Evolutionary conservation across 2,113 vertebrate genomes (phyloP).

Genomic region (Pelmatolapia mariae): DNA sequence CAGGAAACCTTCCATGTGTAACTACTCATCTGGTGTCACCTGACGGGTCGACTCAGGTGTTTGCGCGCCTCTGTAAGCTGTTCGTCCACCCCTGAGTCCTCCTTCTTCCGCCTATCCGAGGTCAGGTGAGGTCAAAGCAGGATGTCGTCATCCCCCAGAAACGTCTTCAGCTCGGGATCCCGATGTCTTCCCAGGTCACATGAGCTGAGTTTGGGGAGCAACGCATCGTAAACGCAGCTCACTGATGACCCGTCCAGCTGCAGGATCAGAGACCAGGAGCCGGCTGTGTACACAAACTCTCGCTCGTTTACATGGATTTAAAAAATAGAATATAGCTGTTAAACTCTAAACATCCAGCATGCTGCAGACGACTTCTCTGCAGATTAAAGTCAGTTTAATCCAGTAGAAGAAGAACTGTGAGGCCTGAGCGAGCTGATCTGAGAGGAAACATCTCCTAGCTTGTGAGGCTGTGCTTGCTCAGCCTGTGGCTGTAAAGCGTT

Average conservation of each 20-base stretch:
- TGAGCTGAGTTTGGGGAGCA: not conserved
- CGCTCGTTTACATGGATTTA: too few relatives aligned
- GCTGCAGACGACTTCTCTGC: too few relatives aligned
- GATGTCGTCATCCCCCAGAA: not conserved
- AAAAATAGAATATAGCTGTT: too few relatives aligned
- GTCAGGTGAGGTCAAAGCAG: not conserved
- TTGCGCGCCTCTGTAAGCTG: not conserved
- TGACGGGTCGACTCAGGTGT: not conserved
- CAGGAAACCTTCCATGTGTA: not conserved
- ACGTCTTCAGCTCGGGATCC: not conserved
- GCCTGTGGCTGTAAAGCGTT: not conserved
- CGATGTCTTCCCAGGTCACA: not conserved
- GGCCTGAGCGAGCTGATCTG: not conserved
- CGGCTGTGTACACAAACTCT: too few relatives aligned
- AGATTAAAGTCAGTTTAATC: too few relatives aligned
- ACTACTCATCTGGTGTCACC: not conserved
- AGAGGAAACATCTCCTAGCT: not conserved
- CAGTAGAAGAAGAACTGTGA: not conserved
- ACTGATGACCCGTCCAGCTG: too few relatives aligned
- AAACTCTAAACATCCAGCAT: too few relatives aligned
- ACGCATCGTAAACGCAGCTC: too few relatives aligned
- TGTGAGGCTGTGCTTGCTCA: not conserved
- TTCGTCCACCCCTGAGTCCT: fast-evolving
- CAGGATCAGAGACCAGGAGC: too few relatives aligned
- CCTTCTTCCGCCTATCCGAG: not conserved